Conservation (phyloP, 1,140 invertebrate species). For the Pseudomyrmex gracilis region DNA sequence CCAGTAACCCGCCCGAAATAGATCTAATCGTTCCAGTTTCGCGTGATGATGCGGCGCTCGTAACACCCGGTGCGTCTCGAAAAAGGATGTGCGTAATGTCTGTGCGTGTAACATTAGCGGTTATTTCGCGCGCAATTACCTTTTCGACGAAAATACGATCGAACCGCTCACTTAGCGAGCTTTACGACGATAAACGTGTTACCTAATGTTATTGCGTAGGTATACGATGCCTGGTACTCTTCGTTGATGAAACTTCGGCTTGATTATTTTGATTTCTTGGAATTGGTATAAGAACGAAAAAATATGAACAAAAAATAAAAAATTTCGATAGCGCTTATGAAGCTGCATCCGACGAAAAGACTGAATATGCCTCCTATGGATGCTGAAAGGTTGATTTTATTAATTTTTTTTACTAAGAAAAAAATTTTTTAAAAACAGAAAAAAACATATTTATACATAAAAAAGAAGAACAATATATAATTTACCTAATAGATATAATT, state of each 20-base stretch:
- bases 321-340: constrained; percentile 66
- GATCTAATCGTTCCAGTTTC: constrained; percentile 70
- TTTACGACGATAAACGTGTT: neutral
- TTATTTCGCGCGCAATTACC: neutral
- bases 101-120: neutral
- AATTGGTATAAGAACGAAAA: neutral
- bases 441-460: neutral
- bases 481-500: constrained; percentile 62
- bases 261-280: constrained; percentile 32
- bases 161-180: neutral
- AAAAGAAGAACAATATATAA: neutral
- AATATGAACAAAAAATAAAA: constrained; percentile 58
- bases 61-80: neutral
- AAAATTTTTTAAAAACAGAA: neutral
- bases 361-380: constrained; percentile 71
- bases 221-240: neutral
- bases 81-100: neutral
- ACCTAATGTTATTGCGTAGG: neutral
- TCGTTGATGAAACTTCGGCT: neutral
- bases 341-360: constrained; percentile 70
- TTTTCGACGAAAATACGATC: neutral
- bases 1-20: constrained; percentile 73
- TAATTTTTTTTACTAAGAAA: neutral
- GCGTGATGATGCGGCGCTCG: neutral
- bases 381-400: constrained; percentile 55